A percentile compares a stretch with the other conserved stretches of the same genome.
phyloP scores from a whole-genome alignment of 2,888 invertebrate genomes.

The Merodon equestris region DNA sequence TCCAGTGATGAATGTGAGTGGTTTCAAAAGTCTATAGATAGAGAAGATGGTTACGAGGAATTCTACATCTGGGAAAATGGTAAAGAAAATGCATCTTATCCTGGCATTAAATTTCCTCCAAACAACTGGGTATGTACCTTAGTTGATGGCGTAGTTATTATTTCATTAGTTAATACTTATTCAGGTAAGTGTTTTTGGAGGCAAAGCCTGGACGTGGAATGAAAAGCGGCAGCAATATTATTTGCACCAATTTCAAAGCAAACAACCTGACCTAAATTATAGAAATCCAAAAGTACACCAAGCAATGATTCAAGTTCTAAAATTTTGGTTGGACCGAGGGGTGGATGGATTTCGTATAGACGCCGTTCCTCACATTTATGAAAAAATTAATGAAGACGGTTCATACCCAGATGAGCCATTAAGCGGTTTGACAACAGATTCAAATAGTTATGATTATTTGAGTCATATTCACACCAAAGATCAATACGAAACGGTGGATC shows the following conservation, averaged over 20 bases:
- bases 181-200: slow-evolving; percentile 80
- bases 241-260: slow-evolving; percentile 82
- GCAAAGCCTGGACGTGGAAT: slow-evolving; percentile 84
- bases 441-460: slow-evolving; percentile 80
- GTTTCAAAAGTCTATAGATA: slow-evolving; percentile 82
- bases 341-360: slow-evolving; percentile 87
- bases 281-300: too few relatives aligned
- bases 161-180: too few relatives aligned
- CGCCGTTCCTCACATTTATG: slow-evolving; percentile 78
- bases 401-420: slow-evolving; percentile 80
- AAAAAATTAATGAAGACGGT: slow-evolving; percentile 79
- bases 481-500: slow-evolving; percentile 79
- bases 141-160: too few relatives aligned
- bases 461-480: slow-evolving; percentile 81
- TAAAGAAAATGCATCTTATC: slow-evolving; percentile 45
- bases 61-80: slow-evolving; percentile 83
- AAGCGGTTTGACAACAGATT: slow-evolving; percentile 77
- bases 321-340: slow-evolving; percentile 87
- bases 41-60: slow-evolving; percentile 81
- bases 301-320: too few relatives aligned
- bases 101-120: slow-evolving; percentile 75
- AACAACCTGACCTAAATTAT: slow-evolving; percentile 82
- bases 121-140: slow-evolving; percentile 79
- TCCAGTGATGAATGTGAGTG: slow-evolving; percentile 79
- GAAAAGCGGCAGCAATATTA: not conserved